Percentiles rank a stretch among this genome's conserved stretches.
Conservation (phyloP, 2,113 vertebrate species). For the Zingel zingel region DNA sequence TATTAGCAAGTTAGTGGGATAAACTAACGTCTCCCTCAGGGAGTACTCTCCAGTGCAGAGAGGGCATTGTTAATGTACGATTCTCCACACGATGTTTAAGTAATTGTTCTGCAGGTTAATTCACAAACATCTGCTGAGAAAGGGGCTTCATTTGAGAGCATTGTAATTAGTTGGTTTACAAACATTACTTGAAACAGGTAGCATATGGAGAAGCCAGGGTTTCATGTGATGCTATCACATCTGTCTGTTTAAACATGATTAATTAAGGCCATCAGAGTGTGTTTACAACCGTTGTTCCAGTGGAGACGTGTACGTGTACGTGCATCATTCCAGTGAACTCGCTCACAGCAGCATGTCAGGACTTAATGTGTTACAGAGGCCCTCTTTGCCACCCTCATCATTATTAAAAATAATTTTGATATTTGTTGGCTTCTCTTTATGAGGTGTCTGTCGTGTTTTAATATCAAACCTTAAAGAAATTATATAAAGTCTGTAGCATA, state of each 20-base stretch:
- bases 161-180: slow-evolving; percentile 77
- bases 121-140: slow-evolving; percentile 76
- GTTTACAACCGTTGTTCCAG: slow-evolving; percentile 60
- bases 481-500: slow-evolving; percentile 23
- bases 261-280: slow-evolving; percentile 66
- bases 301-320: slow-evolving; percentile 26
- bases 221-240: slow-evolving; percentile 72
- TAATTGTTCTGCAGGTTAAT: slow-evolving; percentile 68
- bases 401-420: no score
- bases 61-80: slow-evolving; percentile 37
- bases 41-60: not conserved
- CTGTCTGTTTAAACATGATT: slow-evolving; percentile 80
- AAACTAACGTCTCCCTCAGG: not conserved
- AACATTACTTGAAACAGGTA: slow-evolving; percentile 74
- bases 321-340: slow-evolving; percentile 38
- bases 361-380: slow-evolving; percentile 6
- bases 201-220: slow-evolving; percentile 79
- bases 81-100: slow-evolving; percentile 54
- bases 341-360: not conserved
- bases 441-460: slow-evolving; percentile 4
- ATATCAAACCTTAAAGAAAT: slow-evolving; percentile 23
- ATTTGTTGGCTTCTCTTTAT: not conserved
- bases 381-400: not conserved
- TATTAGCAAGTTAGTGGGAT: not conserved
- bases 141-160: slow-evolving; percentile 58